A percentile compares a stretch with the other conserved stretches of the same genome.
Evolutionary conservation across 2,113 vertebrate species (phyloP).

Genomic region (Lates calcarifer): DNA sequence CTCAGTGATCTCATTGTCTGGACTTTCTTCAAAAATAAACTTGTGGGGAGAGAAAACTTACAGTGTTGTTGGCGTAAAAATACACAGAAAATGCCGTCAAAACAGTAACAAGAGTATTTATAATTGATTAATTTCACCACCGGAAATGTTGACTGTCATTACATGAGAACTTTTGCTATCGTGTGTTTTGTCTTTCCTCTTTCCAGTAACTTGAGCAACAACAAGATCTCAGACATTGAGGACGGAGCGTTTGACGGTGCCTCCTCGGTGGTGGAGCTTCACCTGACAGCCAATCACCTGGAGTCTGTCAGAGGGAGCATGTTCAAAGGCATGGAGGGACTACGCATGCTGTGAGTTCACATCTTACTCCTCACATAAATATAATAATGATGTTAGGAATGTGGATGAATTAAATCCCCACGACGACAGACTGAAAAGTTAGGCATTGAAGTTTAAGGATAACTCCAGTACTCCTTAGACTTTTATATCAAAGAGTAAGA

Average conservation of each 20-base stretch:
- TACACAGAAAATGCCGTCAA: no score
- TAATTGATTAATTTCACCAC: not conserved
- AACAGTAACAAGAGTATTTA: no score
- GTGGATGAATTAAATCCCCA: no score
- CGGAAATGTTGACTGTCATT: not conserved
- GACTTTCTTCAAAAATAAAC: not conserved
- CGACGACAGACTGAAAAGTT: no score
- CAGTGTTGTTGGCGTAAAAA: no score
- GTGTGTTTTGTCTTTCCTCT: not conserved
- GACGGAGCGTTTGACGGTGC: conserved; percentile 93
- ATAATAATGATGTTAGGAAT: no score
- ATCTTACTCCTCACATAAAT: not conserved
- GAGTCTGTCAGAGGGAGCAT: conserved; percentile 93
- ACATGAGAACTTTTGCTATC: not conserved
- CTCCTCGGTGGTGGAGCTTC: conserved; percentile 89
- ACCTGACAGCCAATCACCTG: conserved; percentile 92
- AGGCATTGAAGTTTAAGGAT: no score
- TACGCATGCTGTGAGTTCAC: conserved; percentile 95
- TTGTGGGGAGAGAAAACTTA: not conserved
- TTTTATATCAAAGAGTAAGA: no score
- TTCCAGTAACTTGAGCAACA: conserved; percentile 96
- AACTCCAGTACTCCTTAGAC: no score
- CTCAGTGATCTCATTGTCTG: not conserved
- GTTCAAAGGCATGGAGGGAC: conserved; percentile 92
- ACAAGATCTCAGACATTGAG: conserved; percentile 96